Conservation (phyloP, 2,888 invertebrate species). For the Eretmocerus hayati region DNA sequence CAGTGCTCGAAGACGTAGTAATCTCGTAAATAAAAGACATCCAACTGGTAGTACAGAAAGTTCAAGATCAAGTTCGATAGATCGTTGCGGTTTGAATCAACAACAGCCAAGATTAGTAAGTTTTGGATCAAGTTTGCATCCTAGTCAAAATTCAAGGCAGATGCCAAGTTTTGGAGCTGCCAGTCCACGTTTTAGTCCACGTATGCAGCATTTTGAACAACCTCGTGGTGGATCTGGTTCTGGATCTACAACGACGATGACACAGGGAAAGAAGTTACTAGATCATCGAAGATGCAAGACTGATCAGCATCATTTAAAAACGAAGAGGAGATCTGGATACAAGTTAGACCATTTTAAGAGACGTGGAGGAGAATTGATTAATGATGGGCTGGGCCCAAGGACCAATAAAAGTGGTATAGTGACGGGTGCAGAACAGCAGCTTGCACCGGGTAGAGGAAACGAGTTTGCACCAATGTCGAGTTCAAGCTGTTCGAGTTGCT, state of each 20-base stretch:
- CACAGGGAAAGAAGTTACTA: slow-evolving; percentile 36
- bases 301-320: slow-evolving; percentile 35
- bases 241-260: neutral
- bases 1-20: neutral
- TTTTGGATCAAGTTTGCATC: slow-evolving; percentile 41
- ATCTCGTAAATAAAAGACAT: slow-evolving; percentile 2
- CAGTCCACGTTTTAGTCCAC: slow-evolving; percentile 41
- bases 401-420: slow-evolving; percentile 40
- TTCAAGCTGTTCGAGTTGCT: slow-evolving; percentile 44
- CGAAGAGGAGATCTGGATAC: slow-evolving; percentile 22
- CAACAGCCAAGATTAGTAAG: slow-evolving; percentile 36
- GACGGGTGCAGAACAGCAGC: neutral
- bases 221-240: neutral
- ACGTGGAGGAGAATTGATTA: slow-evolving; percentile 28
- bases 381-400: slow-evolving; percentile 43
- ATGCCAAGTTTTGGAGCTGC: slow-evolving; percentile 43
- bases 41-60: slow-evolving; percentile 38
- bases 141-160: slow-evolving; percentile 41
- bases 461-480: too few species aligned
- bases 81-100: slow-evolving; percentile 32
- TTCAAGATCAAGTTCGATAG: slow-evolving; percentile 42
- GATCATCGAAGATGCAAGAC: slow-evolving; percentile 39
- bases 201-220: slow-evolving; percentile 40
- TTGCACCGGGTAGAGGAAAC: slow-evolving; percentile 23
- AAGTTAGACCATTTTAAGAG: slow-evolving; percentile 11